phyloP scores from a whole-genome alignment of 2,888 invertebrate species.

The Steinernema scapterisci region DNA sequence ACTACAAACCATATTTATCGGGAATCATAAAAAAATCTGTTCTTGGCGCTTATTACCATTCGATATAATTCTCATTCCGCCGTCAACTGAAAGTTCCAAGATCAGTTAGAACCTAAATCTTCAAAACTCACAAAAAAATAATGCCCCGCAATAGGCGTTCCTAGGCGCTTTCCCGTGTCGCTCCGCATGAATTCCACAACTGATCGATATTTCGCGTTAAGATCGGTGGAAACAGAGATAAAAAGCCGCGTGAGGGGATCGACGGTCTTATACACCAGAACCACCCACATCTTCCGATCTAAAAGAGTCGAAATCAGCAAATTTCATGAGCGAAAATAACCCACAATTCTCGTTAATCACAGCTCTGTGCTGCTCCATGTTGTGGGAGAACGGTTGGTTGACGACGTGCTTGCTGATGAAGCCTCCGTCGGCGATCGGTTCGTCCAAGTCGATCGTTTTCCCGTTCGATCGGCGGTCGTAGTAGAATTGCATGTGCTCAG shows the following conservation, averaged over 20 bases:
- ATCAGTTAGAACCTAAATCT: not conserved
- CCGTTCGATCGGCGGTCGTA: conserved; percentile 54
- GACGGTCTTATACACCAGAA: conserved; percentile 54
- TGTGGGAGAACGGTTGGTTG: conserved; percentile 49
- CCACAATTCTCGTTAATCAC: conserved; percentile 47
- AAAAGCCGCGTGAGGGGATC: conserved; percentile 52
- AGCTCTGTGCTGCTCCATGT: conserved; percentile 34
- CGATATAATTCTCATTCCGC: conserved; percentile 41
- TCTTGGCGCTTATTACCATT: too few species aligned
- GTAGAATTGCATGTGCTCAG: conserved; percentile 58
- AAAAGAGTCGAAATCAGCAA: not conserved
- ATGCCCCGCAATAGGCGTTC: conserved; percentile 56
- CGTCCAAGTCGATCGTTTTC: conserved; percentile 53
- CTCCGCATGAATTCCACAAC: conserved; percentile 49
- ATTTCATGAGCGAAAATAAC: conserved; percentile 19
- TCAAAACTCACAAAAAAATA: conserved; percentile 48
- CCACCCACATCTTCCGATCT: conserved; percentile 56
- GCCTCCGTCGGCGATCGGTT: conserved; percentile 59
- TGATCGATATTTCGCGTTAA: conserved; percentile 50
- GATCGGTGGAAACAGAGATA: conserved; percentile 51
- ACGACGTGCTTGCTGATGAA: conserved; percentile 56
- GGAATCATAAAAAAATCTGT: too few species aligned
- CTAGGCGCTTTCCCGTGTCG: conserved; percentile 53
- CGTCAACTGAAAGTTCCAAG: conserved; percentile 47
- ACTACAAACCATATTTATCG: too few species aligned